A percentile compares a stretch with the other conserved stretches of the same genome.
These are phyloP conservation scores for Strix uralensis DNA, from an alignment of 2,113 vertebrate genomes.

Conservation along the genomic window DNA sequence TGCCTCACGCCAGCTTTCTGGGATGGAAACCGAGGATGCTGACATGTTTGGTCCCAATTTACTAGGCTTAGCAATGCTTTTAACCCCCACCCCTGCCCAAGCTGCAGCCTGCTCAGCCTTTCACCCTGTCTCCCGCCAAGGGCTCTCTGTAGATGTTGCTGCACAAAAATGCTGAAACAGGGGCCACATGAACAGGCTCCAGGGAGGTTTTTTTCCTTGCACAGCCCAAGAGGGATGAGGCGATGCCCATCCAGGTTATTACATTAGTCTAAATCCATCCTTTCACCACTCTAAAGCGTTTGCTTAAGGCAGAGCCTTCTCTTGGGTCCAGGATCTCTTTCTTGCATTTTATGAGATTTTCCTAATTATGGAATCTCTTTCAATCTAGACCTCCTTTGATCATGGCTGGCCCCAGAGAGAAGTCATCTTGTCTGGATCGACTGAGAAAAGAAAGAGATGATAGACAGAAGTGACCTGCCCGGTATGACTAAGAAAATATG, in stretches of 20 bases:
- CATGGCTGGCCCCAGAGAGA: conserved; percentile 39
- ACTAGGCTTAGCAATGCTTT: not conserved
- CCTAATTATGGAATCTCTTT: conserved; percentile 67
- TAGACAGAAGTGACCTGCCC: conserved; percentile 37
- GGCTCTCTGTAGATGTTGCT: not conserved
- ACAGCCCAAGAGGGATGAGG: not conserved
- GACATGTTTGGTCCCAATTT: not conserved
- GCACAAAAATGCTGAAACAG: not conserved
- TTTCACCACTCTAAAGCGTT: conserved; percentile 18
- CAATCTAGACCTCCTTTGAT: conserved; percentile 58
- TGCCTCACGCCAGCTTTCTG: not conserved
- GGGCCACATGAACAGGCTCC: not conserved
- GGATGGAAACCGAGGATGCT: not conserved
- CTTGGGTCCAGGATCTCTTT: conserved; percentile 45
- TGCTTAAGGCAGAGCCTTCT: conserved; percentile 56
- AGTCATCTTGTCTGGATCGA: conserved; percentile 29
- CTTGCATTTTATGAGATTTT: conserved; percentile 39
- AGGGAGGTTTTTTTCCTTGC: not conserved
- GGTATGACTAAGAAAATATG: not conserved
- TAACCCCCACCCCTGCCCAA: not conserved
- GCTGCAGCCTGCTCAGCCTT: not conserved
- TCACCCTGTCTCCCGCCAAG: not conserved
- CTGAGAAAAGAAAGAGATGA: conserved; percentile 15
- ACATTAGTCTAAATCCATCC: not conserved
- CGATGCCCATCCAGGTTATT: not conserved